These are phyloP conservation scores for Norana najaformis DNA, from an alignment of 2,888 invertebrate genomes.

Conservation along the genomic window DNA sequence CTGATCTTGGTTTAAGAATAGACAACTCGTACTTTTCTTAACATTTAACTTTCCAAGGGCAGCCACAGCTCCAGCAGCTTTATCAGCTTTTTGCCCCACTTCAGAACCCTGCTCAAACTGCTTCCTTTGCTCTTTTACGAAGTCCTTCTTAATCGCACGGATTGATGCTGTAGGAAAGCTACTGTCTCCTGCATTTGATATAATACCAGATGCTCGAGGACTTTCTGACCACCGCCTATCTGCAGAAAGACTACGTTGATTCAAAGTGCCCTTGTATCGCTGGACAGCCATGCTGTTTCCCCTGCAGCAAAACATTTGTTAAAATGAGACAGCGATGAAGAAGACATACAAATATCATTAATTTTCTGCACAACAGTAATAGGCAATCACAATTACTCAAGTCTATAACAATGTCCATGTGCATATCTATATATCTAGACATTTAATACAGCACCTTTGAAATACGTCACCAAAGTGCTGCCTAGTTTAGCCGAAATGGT, in stretches of 20 bases:
- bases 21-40: not conserved
- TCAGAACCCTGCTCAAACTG: not conserved
- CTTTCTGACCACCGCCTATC: conserved; percentile 13
- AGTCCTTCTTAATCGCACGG: not conserved
- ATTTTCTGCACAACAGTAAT: not conserved
- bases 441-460: no score
- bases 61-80: not conserved
- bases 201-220: not conserved
- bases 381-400: not conserved
- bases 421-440: no score
- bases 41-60: not conserved
- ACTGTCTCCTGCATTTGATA: not conserved
- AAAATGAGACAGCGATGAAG: conserved; percentile 8
- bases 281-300: not conserved
- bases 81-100: not conserved
- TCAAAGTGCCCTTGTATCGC: not conserved
- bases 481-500: no score
- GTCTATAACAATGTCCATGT: no score
- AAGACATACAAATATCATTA: not conserved
- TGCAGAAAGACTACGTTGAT: conserved; percentile 6
- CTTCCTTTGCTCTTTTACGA: conserved; percentile 17
- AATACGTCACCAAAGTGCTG: no score
- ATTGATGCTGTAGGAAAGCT: not conserved
- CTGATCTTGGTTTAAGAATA: conserved; percentile 13
- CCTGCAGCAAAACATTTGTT: not conserved